Evolutionary conservation across 2,797 vertebrate species (phyloP), one percentile per base, ranked within the genome.

Genomic region (Botia kubotai): DNA sequence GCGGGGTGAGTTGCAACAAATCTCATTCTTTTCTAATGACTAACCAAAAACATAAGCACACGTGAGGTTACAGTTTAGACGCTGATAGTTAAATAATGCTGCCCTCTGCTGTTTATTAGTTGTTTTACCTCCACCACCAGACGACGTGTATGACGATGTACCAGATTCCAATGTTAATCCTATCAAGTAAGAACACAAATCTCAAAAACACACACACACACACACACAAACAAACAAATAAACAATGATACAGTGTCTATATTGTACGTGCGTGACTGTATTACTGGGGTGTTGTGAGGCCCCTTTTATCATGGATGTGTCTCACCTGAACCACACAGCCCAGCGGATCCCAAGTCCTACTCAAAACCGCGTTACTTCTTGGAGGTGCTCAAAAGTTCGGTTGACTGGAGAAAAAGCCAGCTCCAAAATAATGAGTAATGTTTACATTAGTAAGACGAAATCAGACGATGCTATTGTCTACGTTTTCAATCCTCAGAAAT

Each of bases 111-210:
- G 86, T 77, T 75, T 16, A 23, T 88, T n/a, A 97, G 95, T 92
- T 1, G 68, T 90, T 23, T 92, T 96, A 11, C 94, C 94, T 0
- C 92, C 93, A 4, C 92, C 92, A 19, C 90, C 92, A 55, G 87
- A 88, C 0, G 92, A 97, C 17, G 94, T 98, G 82, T 98, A 98
- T 52, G 95, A 97, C 71, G 96, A 96, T 16, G 83, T 97, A 50
- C 87, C 94, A 5, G 94, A 96, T 23, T 90, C 93, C 57, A 93
- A 90, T n/a, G 53, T 86, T 65, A 87, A 72, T 73, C 79, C 83
- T 23, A 72, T 91, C 63, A 92, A 92, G 97, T 98, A 90, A 82
- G 89, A 58, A 68, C 29, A 58, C 7, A 69, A 12, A 14, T 16
- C 2, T 13, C 63, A 13, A 48, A 13, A 63, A 43, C 7, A 10